A percentile compares a stretch with the other conserved stretches of the same genome.
These are phyloP conservation scores for Pseudorasbora parva DNA, from an alignment of 2,113 vertebrate species.

Conservation along the genomic window DNA sequence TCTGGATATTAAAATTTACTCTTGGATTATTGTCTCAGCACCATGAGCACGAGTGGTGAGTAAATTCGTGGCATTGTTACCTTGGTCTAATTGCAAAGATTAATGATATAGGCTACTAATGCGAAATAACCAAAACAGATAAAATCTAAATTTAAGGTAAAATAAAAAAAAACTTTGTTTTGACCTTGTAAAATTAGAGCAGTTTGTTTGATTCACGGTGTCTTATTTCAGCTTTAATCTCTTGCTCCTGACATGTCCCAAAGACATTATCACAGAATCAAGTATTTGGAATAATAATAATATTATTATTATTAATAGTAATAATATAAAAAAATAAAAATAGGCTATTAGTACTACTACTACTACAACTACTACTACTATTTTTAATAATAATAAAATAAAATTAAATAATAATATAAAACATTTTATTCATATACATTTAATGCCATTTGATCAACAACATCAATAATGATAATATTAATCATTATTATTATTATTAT, in stretches of 20 bases:
- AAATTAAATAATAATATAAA: background rate
- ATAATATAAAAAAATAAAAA: no score
- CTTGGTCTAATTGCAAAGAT: background rate
- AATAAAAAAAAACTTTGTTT: background rate
- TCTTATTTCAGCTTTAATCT: background rate
- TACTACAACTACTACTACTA: no score
- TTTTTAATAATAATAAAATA: no score
- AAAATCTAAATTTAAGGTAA: background rate
- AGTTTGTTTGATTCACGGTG: background rate
- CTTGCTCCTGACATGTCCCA: slow-evolving; percentile 21
- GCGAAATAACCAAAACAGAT: slow-evolving; percentile 3
- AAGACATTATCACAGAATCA: background rate
- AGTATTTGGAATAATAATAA: background rate
- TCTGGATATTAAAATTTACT: slow-evolving; percentile 47
- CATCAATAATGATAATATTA: background rate
- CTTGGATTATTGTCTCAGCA: slow-evolving; percentile 68
- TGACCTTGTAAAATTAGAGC: slow-evolving; percentile 24
- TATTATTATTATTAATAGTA: background rate
- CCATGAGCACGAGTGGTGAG: slow-evolving; percentile 81
- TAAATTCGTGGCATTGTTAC: slow-evolving; percentile 53
- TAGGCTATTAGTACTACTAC: background rate
- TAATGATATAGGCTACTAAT: background rate
- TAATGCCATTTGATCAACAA: background rate
- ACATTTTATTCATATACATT: background rate
- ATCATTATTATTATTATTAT: no score